phyloP scores from a whole-genome alignment of 2,888 invertebrate genomes.

The Philereme transversata region DNA sequence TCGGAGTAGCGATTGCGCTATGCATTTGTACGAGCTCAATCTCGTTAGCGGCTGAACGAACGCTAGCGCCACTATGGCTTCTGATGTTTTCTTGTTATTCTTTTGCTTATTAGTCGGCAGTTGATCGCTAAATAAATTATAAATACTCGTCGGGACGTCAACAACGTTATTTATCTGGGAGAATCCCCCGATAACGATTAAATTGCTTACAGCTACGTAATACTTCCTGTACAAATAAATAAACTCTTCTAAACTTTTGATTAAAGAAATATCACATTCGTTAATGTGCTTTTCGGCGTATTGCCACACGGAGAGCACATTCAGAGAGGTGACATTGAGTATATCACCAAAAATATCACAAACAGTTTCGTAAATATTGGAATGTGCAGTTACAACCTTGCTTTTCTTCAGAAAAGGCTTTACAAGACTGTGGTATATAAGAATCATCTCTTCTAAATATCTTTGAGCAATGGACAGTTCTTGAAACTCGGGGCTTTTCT shows the following conservation, averaged over 20 bases:
- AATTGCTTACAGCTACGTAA: conserved; percentile 88
- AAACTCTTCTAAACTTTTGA: conserved; percentile 88
- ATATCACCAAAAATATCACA: conserved; percentile 88
- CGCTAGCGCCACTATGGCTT: conserved; percentile 84
- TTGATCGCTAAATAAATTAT: conserved; percentile 83
- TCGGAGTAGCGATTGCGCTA: conserved; percentile 82
- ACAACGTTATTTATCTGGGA: conserved; percentile 85
- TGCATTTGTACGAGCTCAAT: conserved; percentile 85
- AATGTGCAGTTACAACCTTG: conserved; percentile 79
- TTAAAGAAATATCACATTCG: conserved; percentile 87
- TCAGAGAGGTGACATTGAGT: conserved; percentile 87
- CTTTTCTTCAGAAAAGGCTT: conserved; percentile 87
- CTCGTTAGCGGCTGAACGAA: conserved; percentile 85
- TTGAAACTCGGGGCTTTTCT: conserved; percentile 73
- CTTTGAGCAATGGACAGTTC: conserved; percentile 86
- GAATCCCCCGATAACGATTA: conserved; percentile 89
- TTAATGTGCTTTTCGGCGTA: conserved; percentile 87
- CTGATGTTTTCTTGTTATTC: conserved; percentile 81
- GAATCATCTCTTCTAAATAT: conserved; percentile 87
- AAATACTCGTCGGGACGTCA: conserved; percentile 83
- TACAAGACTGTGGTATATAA: conserved; percentile 85
- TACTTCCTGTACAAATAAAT: conserved; percentile 89
- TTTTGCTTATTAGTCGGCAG: conserved; percentile 81
- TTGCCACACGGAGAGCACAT: conserved; percentile 87
- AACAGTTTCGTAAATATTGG: conserved; percentile 85